Evolutionary conservation across 2,797 vertebrate genomes (phyloP), one percentile per base, ranked within the genome.

Genomic region (Rachycentron canadum): DNA sequence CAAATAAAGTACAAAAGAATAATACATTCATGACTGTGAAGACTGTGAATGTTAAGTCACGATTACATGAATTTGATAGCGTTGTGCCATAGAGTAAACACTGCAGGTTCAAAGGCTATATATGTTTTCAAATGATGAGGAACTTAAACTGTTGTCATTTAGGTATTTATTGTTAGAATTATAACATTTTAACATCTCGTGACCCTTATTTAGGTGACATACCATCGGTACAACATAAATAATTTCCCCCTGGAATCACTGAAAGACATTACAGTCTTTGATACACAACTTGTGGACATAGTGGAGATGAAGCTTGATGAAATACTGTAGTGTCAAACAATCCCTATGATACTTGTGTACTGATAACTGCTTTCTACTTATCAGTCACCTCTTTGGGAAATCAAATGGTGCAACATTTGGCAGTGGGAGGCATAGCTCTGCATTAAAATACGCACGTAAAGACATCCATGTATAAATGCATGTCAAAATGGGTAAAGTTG

Each of bases 381-480:
- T 40, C 32, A 60, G 64, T 32, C 47, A 34, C 32, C 47, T 74
- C 25, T 77, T 19, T 61, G 19, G 5, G 25, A 50, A 61, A 61
- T 23, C n/a, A 11, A 26, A 9, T 69, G 60, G 19, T 69, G 19
- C 57, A 62, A 21, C 19, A 32, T 4, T 43, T 52, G 19, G 41
- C n/a, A 34, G 47, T 78, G 55, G 38, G 43, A 58, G 47, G 23
- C 34, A 8, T 40, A 52, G 52, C 59, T 30, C 2, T 47, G 9
- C 65, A 53, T 60, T 34, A 43, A 72, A 16, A 26, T 41, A 47
- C 36, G 55, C 32, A 38, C 10, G 38, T 9, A 52, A 16, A 30
- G 21, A 34, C 1, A 21, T 1, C 25, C 32, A 32, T 16, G 7
- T 43, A 12, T 45, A 59, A 26, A 70, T 34, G 14, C 17, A 32